Evolutionary conservation across 53 echinoderm and acorn worm species (phyloP), one percentile per base, ranked within the genome.

Genomic region (Holothuria leucospilota): DNA sequence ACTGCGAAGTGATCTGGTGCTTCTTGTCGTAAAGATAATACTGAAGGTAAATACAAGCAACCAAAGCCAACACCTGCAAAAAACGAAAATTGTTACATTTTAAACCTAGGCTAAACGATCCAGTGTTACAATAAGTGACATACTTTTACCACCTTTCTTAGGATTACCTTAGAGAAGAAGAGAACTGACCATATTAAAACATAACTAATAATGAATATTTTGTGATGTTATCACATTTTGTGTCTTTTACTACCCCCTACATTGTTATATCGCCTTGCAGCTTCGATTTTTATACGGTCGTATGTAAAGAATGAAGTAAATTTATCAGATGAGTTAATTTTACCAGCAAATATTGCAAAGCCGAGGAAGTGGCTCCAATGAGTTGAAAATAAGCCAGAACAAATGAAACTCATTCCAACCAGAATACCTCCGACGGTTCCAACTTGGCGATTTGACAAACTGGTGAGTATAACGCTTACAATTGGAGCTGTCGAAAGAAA

Each of bases 371-470:
- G 70, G 9, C 20, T 38, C 20, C 70, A 15, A 24, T 70, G 26
- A 28, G 27, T 28, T 10, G 70, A 26, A 70, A 70, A 70, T 39
- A 70, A 70, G 10, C 70, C 70, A 8, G 70, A 70, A 29, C 70
- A 70, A 40, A 70, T 38, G 16, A 28, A 70, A 30, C 70, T 29
- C 20, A 18, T 24, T 70, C 70, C 70, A 70, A 14, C 30, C 18
- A 70, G 70, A 70, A 26, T 38, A 38, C 70, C 70, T 30, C 70
- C 70, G 39, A 38, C 26, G 30, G 30, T 70, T 70, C 70, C 70
- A 34, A 70, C 20, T 29, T 70, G 70, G 30, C 70, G 40, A 29
- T 70, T 38, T 70, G 70, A 70, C 28, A 70, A 29, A 29, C 39
- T 34, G 30, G 34, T 14, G 39, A 40, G 20, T 13, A 70, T 10